phyloP scores from a whole-genome alignment of 1,140 invertebrate genomes.

The Trichogramma pretiosum region DNA sequence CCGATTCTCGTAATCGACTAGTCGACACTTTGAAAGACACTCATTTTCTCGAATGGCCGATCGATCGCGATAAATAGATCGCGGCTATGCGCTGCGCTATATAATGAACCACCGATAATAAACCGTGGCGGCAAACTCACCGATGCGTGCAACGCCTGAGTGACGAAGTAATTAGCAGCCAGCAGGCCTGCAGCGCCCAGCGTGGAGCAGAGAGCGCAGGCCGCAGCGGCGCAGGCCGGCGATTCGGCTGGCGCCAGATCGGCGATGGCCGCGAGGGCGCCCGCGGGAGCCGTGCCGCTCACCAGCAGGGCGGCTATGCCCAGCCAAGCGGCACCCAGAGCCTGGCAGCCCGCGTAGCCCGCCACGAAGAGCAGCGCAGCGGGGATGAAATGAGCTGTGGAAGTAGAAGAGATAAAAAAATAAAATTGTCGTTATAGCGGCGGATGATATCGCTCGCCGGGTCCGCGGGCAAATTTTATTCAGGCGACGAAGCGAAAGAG shows the following conservation, averaged over 20 bases:
- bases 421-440: too few species aligned
- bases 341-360: constrained; percentile 52
- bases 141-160: constrained; percentile 50
- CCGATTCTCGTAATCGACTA: too few species aligned
- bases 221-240: constrained; percentile 45
- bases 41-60: too few species aligned
- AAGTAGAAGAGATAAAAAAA: too few species aligned
- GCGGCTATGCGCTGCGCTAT: too few species aligned
- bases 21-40: too few species aligned
- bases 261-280: constrained; percentile 49
- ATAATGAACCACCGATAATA: too few species aligned
- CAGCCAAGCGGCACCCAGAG: constrained; percentile 50
- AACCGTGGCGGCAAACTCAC: constrained; percentile 35
- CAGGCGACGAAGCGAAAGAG: not conserved
- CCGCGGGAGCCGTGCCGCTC: constrained; percentile 50
- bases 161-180: constrained; percentile 53
- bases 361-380: constrained; percentile 52
- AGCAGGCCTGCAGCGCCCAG: constrained; percentile 49
- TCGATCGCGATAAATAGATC: too few species aligned
- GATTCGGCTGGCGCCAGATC: constrained; percentile 49
- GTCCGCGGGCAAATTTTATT: too few species aligned
- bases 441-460: too few species aligned
- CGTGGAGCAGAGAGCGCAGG: constrained; percentile 51
- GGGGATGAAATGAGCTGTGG: constrained; percentile 51
- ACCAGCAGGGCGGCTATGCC: constrained; percentile 50